Evolutionary conservation across 2,113 vertebrate species (phyloP).

Genomic region (Scortum barcoo): DNA sequence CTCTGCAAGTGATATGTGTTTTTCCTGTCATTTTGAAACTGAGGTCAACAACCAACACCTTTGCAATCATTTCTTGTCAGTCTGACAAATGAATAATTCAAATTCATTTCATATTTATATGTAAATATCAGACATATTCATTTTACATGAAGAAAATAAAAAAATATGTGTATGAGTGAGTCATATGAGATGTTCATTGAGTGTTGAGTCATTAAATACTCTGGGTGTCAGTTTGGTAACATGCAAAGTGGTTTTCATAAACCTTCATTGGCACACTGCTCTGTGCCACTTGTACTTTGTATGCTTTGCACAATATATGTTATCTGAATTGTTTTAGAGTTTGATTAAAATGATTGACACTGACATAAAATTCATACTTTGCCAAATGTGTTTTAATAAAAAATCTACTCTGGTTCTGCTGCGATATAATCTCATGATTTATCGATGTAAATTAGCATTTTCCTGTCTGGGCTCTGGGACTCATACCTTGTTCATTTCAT

Average conservation of each 20-base stretch:
- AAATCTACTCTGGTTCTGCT: constrained; percentile 55
- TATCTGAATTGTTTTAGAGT: constrained; percentile 65
- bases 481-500: constrained; percentile 64
- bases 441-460: constrained; percentile 80
- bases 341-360: constrained; percentile 75
- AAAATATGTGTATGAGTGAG: neutral
- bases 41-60: neutral
- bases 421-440: constrained; percentile 82
- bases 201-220: constrained; percentile 10
- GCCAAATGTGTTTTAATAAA: constrained; percentile 78
- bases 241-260: constrained; percentile 5
- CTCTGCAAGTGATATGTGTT: neutral
- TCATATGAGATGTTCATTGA: neutral
- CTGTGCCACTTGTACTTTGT: constrained; percentile 27
- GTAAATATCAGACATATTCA: neutral
- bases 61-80: neutral
- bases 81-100: neutral
- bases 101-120: no score
- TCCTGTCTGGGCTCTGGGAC: constrained; percentile 72
- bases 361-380: constrained; percentile 59
- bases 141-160: neutral
- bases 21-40: neutral
- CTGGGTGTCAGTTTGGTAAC: constrained; percentile 25
- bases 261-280: neutral
- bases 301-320: constrained; percentile 28